Percentiles rank a stretch among this genome's conserved stretches.
phyloP scores from a whole-genome alignment of 2,888 invertebrate species.

The Calliphora vomitoria region DNA sequence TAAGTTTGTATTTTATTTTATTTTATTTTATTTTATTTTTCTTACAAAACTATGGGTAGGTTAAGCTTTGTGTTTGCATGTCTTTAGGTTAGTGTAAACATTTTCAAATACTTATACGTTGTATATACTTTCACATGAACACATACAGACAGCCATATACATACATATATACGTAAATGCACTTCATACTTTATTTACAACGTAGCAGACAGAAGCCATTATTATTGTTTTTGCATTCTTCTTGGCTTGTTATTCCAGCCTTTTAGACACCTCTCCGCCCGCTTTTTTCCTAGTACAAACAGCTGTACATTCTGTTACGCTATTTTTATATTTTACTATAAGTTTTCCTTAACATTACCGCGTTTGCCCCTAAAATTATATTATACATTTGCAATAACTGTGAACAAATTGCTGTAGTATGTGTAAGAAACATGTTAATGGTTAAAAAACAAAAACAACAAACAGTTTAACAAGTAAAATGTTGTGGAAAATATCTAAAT shows the following conservation, averaged over 20 bases:
- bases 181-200: conserved; percentile 29
- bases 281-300: neutral
- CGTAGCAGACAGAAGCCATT: conserved; percentile 45
- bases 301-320: neutral
- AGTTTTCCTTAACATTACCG: neutral
- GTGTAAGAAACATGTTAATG: neutral
- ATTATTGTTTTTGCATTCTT: conserved; percentile 28
- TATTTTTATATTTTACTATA: neutral
- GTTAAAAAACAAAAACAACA: neutral
- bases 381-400: neutral
- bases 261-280: neutral
- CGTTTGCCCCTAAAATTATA: neutral
- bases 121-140: neutral
- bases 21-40: conserved; percentile 9
- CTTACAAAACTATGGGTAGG: conserved; percentile 42
- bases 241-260: conserved; percentile 26
- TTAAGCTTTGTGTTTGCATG: conserved; percentile 75
- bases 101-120: conserved; percentile 35
- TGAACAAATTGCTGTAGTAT: neutral
- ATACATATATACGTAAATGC: conserved; percentile 3
- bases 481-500: neutral
- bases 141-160: too few species aligned
- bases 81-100: conserved; percentile 76
- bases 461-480: neutral
- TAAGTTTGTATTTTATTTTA: conserved; percentile 32